Conservation (phyloP, 2,888 invertebrate species). For the Caenorhabditis zanzibari region DNA sequence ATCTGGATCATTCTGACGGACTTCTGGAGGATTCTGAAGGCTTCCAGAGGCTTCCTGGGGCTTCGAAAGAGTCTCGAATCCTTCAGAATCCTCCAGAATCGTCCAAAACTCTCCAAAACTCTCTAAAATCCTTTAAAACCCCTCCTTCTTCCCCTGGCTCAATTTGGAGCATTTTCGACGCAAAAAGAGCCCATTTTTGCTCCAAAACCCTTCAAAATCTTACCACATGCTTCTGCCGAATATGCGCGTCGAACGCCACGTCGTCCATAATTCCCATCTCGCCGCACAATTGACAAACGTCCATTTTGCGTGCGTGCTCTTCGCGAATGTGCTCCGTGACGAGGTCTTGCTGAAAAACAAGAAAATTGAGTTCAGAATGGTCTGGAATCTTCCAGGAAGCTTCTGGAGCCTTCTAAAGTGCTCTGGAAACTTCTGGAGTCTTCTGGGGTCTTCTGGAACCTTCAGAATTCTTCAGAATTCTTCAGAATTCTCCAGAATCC, state of each 20-base stretch:
- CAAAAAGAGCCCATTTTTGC: neutral
- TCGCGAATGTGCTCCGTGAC: constrained; percentile 30
- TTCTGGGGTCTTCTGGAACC: too few species aligned
- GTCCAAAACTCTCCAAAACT: neutral
- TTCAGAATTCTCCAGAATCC: too few species aligned
- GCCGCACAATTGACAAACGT: constrained; percentile 29
- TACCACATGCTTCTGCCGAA: constrained; percentile 41
- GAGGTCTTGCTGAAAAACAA: constrained; percentile 36
- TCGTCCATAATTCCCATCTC: neutral
- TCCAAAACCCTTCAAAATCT: neutral
- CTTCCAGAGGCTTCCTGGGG: too few species aligned
- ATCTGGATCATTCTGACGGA: too few species aligned
- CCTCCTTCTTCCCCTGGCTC: too few species aligned
- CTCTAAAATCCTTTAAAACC: too few species aligned
- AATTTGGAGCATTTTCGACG: too few species aligned
- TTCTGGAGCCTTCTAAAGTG: too few species aligned
- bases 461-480: too few species aligned
- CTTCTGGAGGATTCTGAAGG: too few species aligned
- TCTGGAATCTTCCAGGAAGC: neutral
- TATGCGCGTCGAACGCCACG: constrained; percentile 34
- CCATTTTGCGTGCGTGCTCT: constrained; percentile 10
- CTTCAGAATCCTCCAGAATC: neutral
- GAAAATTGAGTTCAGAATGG: neutral
- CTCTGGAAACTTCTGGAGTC: too few species aligned
- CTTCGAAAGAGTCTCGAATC: too few species aligned